These are phyloP conservation scores for Oedothorax gibbosus DNA, from an alignment of 1,140 invertebrate genomes.

Conservation along the genomic window DNA sequence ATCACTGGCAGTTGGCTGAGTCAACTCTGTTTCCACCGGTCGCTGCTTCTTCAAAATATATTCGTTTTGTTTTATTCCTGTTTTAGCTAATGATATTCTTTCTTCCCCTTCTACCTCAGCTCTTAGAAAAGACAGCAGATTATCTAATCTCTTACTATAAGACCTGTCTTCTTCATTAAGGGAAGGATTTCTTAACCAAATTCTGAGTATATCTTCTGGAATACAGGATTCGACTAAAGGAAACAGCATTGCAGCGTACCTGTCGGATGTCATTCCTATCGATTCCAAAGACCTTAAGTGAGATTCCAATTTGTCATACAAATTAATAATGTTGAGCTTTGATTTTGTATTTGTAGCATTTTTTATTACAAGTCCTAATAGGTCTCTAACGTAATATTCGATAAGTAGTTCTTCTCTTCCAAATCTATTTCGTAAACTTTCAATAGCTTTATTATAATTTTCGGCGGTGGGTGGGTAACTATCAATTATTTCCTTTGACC, in stretches of 20 bases:
- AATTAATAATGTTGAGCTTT: not conserved
- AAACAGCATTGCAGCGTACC: conserved; percentile 65
- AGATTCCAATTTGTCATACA: conserved; percentile 64
- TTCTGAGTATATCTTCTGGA: conserved; percentile 65
- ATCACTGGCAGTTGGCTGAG: conserved; percentile 33
- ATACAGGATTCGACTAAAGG: conserved; percentile 66
- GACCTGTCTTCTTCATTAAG: too few species aligned
- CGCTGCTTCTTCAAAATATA: not conserved
- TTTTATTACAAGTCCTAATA: conserved; percentile 8
- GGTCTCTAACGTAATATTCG: conserved; percentile 61
- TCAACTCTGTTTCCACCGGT: not conserved
- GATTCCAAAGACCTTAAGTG: conserved; percentile 65
- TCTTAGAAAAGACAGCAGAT: conserved; percentile 64
- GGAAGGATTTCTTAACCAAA: too few species aligned
- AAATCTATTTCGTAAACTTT: conserved; percentile 54
- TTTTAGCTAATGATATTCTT: conserved; percentile 63
- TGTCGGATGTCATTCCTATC: conserved; percentile 64
- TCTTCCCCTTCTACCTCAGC: conserved; percentile 63
- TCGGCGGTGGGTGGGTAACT: conserved; percentile 58
- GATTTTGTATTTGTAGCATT: conserved; percentile 8
- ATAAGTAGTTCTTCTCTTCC: conserved; percentile 57
- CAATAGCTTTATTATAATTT: conserved; percentile 62
- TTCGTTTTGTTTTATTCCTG: not conserved
- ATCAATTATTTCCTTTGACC: conserved; percentile 55
- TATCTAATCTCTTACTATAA: conserved; percentile 39